Evolutionary conservation across 2,797 vertebrate genomes (phyloP), one percentile per base, ranked within the genome.

Genomic region (Hoplostethus mediterraneus): DNA sequence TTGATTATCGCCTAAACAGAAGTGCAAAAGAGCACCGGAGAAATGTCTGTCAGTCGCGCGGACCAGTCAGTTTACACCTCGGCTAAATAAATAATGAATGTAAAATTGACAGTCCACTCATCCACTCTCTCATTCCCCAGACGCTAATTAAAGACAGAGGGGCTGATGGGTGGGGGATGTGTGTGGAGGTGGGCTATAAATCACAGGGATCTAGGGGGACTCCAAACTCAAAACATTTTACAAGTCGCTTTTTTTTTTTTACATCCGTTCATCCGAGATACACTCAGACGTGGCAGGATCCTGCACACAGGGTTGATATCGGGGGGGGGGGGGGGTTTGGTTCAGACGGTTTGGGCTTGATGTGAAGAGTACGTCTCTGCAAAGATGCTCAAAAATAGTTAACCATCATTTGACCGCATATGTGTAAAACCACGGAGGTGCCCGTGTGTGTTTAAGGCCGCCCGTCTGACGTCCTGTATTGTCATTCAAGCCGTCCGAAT

Each of bases 131-230:
- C 86, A 74, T 91, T 95, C 93, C 92, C 94, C 88, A 88, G 93
- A 92, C 90, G 89, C 93, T 94, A 95, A 95, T 95, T 95, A 95
- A 95, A 91, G 88, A 87, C 87, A 88, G 86, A 90, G 88, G 81
- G 82, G 79, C 81, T 89, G 88, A 86, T 71, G 81, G 73, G 79
- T 45, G 71, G 62, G 77, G 48, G 61, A 58, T 21, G 21, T 21
- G 67, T 5, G 21, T 71, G 51, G 86, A 83, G 73, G 85, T 84
- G 85, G 87, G 86, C 1, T 21, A 82, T 81, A 85, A 86, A 93
- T 92, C 88, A 90, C 83, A 86, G 67, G 66, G 71, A 89, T 89
- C 90, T 90, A 79, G 73, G 79, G 89, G 62, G 79, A 80, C 81
- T 89, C 84, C 65, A 83, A 87, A 91, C 89, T 85, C 82, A 77